Conservation (phyloP, 2,113 vertebrate genomes). For the Triplophysa dalaica region DNA sequence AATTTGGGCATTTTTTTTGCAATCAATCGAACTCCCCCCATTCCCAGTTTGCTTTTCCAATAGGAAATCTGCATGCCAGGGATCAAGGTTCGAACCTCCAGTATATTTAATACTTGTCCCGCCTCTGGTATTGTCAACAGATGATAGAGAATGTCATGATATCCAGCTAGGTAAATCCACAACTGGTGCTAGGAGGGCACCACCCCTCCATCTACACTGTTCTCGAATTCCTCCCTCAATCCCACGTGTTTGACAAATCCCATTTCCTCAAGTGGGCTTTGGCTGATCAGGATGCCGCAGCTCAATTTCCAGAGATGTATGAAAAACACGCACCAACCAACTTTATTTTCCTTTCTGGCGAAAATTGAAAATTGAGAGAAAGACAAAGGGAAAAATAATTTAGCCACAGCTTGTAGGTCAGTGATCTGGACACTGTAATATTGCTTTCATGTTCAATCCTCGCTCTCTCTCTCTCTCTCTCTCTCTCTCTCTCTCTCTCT, state of each 20-base stretch:
- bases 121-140: conserved; percentile 21
- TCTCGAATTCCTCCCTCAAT: background rate
- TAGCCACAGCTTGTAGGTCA: conserved; percentile 60
- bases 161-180: conserved; percentile 42
- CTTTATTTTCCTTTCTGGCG: conserved; percentile 46
- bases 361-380: conserved; percentile 32
- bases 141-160: conserved; percentile 32
- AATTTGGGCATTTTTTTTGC: too few relatives aligned
- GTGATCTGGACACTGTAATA: conserved; percentile 65
- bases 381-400: conserved; percentile 57
- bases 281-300: conserved; percentile 48
- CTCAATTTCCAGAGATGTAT: conserved; percentile 56
- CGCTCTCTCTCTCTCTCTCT: conserved; percentile 58
- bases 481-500: background rate
- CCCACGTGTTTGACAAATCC: conserved; percentile 57
- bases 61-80: background rate
- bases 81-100: background rate
- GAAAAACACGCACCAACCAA: conserved; percentile 58
- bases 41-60: too few relatives aligned
- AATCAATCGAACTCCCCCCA: too few relatives aligned
- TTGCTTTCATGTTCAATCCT: conserved; percentile 63
- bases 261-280: conserved; percentile 52
- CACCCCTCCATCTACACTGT: background rate
- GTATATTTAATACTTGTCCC: background rate
- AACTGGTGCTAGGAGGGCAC: conserved; percentile 32